Evolutionary conservation across 1,140 invertebrate species (phyloP).

Genomic region (Listronotus oregonensis): DNA sequence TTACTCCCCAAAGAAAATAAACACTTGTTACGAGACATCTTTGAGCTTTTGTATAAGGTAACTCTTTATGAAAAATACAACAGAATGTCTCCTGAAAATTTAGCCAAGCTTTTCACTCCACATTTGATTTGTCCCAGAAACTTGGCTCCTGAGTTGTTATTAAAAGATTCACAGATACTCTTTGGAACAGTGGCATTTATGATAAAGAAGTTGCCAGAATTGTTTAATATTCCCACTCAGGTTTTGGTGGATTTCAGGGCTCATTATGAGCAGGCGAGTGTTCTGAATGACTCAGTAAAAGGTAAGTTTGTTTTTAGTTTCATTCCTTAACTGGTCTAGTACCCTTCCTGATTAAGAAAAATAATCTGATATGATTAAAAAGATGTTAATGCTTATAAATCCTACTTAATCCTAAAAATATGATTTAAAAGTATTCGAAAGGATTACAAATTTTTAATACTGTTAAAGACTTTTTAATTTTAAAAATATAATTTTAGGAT

Average conservation of each 20-base stretch:
- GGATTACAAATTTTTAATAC: too few species aligned
- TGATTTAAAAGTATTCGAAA: too few species aligned
- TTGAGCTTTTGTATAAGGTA: conserved; percentile 76
- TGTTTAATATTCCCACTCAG: conserved; percentile 79
- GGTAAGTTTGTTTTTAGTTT: conserved; percentile 58
- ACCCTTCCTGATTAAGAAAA: conserved; percentile 69
- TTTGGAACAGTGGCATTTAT: conserved; percentile 83
- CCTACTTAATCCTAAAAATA: too few species aligned
- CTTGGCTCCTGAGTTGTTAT: conserved; percentile 77
- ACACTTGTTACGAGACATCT: conserved; percentile 73
- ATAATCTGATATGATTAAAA: conserved; percentile 60
- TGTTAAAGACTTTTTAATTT: too few species aligned
- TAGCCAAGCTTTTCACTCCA: conserved; percentile 90
- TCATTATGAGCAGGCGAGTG: conserved; percentile 62
- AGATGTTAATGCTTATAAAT: too few species aligned
- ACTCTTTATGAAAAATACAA: conserved; percentile 74
- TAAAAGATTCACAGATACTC: conserved; percentile 74
- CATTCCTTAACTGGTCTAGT: conserved; percentile 64
- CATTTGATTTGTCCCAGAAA: conserved; percentile 87
- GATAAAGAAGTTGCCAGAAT: conserved; percentile 71
- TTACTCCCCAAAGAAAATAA: conserved; percentile 78
- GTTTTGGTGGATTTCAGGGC: conserved; percentile 79
- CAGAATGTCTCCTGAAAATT: conserved; percentile 88
- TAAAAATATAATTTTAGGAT: too few species aligned
- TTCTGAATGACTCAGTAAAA: conserved; percentile 60